Evolutionary conservation across 2,113 vertebrate species (phyloP), one percentile per base, ranked within the genome.

Genomic region (Periophthalmus modestus): DNA sequence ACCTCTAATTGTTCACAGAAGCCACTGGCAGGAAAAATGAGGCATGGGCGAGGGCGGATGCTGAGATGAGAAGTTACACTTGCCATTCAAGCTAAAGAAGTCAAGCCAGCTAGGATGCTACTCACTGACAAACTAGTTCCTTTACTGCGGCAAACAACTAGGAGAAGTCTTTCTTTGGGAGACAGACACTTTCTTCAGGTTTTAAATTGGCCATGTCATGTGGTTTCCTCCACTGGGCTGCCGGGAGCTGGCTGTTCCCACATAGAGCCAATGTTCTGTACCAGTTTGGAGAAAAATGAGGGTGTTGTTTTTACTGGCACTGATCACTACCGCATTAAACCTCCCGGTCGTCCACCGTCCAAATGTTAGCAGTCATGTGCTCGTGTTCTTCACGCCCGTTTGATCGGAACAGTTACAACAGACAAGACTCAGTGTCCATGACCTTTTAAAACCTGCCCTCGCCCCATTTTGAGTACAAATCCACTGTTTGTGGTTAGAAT

Each of bases 1-100:
- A 90, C 89, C 91, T 88, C 85, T 92, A 93, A 94, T 94, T 93
- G 91, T 93, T 92, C 80, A 88, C 93, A 91, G 88, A 90, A 91
- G 88, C 84, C 69, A 82, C 82, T 89, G 89, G 92, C 90, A 89
- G 86, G 87, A 86, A 58, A 69, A 93, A 83, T 78, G 79, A 88
- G 79, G 83, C 85, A 87, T 86, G 79, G 48, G 77, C 76, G 28
- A 72, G 87, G 72, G 77, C 58, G 78, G 85, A 84, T 78, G 74
- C 68, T 80, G 81, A 78, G 71, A 85, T 55, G 61, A 83, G 78
- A 82, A 24, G 74, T 89, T 72, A 75, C 79, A 82, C 73, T 84
- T 71, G 83, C 85, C 39, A 55, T 82, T 71, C 14, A 70, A 82
- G 82, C 24, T 19, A 80, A 87, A 86, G 82, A 47, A 78, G 67